phyloP scores from a whole-genome alignment of 2,797 vertebrate species.

The Knipowitschia caucasica region DNA sequence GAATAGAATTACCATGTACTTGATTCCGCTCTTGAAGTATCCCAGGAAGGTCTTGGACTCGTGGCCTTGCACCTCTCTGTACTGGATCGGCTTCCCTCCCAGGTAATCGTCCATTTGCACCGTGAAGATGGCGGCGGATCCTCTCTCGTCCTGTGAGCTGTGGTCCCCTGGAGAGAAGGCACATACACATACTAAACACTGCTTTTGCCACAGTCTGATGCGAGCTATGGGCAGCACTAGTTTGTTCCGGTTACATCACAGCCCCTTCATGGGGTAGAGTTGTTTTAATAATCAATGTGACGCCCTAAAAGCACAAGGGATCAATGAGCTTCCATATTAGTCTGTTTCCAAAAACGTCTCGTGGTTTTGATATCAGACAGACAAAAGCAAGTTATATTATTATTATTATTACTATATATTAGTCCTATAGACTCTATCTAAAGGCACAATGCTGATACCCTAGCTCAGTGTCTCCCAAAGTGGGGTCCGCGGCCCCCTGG shows the following conservation, averaged over 20 bases:
- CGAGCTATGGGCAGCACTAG: slow-evolving; percentile 4
- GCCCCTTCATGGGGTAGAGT: slow-evolving; percentile 24
- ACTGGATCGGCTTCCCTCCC: slow-evolving; percentile 89
- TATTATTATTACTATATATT: no score
- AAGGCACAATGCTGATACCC: no score
- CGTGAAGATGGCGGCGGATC: slow-evolving; percentile 93
- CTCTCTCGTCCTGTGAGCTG: slow-evolving; percentile 93
- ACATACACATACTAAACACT: not conserved
- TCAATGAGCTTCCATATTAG: slow-evolving; percentile 13
- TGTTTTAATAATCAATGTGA: slow-evolving; percentile 37
- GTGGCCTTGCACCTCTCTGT: slow-evolving; percentile 89
- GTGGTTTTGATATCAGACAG: not conserved
- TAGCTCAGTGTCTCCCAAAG: no score
- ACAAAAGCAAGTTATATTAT: not conserved
- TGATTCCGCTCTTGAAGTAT: slow-evolving; percentile 95
- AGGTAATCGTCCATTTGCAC: slow-evolving; percentile 96
- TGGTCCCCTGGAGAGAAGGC: slow-evolving; percentile 76
- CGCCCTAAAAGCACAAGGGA: slow-evolving; percentile 25
- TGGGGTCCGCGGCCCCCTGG: no score
- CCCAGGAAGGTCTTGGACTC: slow-evolving; percentile 91
- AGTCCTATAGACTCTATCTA: no score
- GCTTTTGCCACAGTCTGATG: not conserved
- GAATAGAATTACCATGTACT: slow-evolving; percentile 99
- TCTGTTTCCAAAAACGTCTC: not conserved
- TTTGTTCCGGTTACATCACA: slow-evolving; percentile 31